Percentiles rank a stretch among this genome's conserved stretches.
Conservation (phyloP, 2,113 vertebrate species). For the Ammodytes marinus region DNA sequence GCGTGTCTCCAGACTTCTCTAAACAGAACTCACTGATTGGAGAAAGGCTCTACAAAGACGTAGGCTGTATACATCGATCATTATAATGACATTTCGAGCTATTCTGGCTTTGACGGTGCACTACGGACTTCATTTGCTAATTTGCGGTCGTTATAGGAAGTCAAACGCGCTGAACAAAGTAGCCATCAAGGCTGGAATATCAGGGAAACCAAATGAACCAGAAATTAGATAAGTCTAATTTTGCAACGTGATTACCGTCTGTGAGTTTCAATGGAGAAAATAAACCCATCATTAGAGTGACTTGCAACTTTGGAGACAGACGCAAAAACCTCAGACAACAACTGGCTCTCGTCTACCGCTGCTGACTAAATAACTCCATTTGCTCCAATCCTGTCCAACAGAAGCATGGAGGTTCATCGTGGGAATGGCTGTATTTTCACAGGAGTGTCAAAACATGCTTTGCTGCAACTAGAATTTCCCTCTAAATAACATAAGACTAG, state of each 20-base stretch:
- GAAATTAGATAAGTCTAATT: slow-evolving; percentile 64
- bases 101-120: not conserved
- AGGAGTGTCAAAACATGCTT: slow-evolving; percentile 52
- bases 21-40: slow-evolving; percentile 33
- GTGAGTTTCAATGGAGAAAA: slow-evolving; percentile 67
- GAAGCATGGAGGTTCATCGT: slow-evolving; percentile 15
- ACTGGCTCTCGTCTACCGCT: slow-evolving; percentile 47
- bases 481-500: slow-evolving; percentile 12
- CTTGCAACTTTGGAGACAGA: slow-evolving; percentile 60
- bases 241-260: slow-evolving; percentile 49
- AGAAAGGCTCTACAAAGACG: not conserved
- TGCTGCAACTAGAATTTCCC: slow-evolving; percentile 26
- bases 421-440: slow-evolving; percentile 25
- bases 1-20: not conserved
- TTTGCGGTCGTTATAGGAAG: slow-evolving; percentile 35
- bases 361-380: slow-evolving; percentile 50
- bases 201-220: slow-evolving; percentile 62
- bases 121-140: not conserved
- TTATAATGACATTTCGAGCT: not conserved
- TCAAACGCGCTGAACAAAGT: slow-evolving; percentile 42
- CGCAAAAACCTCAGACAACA: slow-evolving; percentile 60
- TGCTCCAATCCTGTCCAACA: slow-evolving; percentile 19
- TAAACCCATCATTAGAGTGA: slow-evolving; percentile 72
- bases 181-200: slow-evolving; percentile 55
- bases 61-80: not conserved